Evolutionary conservation across 2,888 invertebrate genomes (phyloP).

Genomic region (Melieria omissa): DNA sequence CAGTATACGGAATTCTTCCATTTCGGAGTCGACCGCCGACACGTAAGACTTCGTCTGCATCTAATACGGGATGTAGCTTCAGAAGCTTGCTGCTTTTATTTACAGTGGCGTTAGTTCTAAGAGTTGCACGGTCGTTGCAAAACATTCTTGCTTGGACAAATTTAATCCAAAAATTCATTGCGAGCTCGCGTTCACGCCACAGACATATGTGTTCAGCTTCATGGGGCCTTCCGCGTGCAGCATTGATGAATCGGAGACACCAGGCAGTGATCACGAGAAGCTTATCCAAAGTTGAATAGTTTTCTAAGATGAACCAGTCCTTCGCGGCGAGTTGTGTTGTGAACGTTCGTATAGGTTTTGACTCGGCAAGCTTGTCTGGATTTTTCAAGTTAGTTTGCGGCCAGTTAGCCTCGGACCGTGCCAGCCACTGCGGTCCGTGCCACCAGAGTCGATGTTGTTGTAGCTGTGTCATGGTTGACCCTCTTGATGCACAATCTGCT

Average conservation of each 20-base stretch:
- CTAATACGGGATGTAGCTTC: neutral
- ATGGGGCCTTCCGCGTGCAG: neutral
- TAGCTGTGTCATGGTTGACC: too few relatives aligned
- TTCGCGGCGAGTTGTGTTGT: neutral
- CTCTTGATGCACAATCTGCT: too few relatives aligned
- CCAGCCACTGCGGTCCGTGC: too few relatives aligned
- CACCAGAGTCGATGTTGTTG: too few relatives aligned
- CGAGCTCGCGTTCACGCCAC: neutral
- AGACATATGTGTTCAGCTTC: neutral
- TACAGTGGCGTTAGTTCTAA: neutral
- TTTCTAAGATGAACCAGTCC: neutral
- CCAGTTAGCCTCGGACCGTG: neutral
- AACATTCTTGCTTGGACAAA: conserved; percentile 15
- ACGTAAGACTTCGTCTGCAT: neutral
- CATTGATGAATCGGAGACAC: conserved; percentile 5
- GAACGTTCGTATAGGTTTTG: neutral
- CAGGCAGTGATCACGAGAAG: neutral
- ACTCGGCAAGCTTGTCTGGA: neutral
- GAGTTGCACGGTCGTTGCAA: conserved; percentile 14
- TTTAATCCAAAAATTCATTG: neutral
- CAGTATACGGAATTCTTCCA: neutral
- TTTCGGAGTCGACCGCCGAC: conserved; percentile 15
- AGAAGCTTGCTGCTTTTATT: conserved; percentile 15
- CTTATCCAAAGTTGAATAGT: neutral
- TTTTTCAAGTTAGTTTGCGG: neutral